Base-by-base conservation (phyloP, 2,797 vertebrate genomes). In the Enteromius unitaeniatus region DNA sequence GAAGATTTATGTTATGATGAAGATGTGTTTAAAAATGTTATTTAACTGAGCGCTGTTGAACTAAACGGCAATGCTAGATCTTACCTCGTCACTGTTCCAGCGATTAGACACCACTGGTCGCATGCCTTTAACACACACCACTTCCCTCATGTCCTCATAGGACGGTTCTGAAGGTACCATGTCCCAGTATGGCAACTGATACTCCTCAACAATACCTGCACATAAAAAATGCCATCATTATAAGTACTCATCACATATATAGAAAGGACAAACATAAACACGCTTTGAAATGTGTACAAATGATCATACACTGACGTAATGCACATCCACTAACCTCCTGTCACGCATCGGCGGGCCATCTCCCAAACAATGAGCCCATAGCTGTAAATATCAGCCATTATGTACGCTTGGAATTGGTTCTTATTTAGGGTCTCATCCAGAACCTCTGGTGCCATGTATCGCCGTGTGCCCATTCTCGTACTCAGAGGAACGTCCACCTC, bases 311-410 rank as follows among this genome's bases (percentile, higher is more conserved):
- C 49, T 58, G 19, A 31, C 6, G 34, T 19, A 75, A 51, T 21
- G 8, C 19, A 58, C 2, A 21, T n/a, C 53, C 31, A 81, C 81
- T 11, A 92, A 99, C 98, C 98, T 94, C 97, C 97, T 11, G 97
- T 98, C 84, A 98, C 88, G 58, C 97, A 99, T 89, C 98, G 96
- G 0, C 98, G 91, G 70, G 96, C 95, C 96, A 99, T 98, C 90
- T 99, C 98, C 98, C 98, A 99, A 78, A 99, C 94, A 82, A 99
- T 91, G 0, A 99, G 94, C 72, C 97, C 96, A 74, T 97, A 99
- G 93, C 98, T 99, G 91, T 99, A 99, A 91, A 99, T 99, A 91
- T 99, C 98, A 6, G 98, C 98, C 98, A 99, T 98, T 91, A 99
- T 97, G 92, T 98, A 99, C 0, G 97, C 97, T 85, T 99, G 98